Evolutionary conservation across 2,797 vertebrate species (phyloP), one percentile per base, ranked within the genome.

Genomic region (Aldrovandia affinis): DNA sequence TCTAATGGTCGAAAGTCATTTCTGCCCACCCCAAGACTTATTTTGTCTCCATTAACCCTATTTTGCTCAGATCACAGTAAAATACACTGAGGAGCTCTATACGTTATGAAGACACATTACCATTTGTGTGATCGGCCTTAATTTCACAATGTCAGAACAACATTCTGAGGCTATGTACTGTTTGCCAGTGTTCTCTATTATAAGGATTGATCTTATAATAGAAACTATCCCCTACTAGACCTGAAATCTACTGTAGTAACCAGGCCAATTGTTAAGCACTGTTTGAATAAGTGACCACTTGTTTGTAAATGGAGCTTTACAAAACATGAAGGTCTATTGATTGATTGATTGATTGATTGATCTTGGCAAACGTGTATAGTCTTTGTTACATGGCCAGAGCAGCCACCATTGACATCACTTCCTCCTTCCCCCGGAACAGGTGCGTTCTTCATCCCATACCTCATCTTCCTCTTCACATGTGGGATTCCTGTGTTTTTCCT

Each of bases 391-490:
- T 7, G 9, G 9, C 0, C 33, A 14, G 8, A 70, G 22, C 39
- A 2, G 39, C 39, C 1, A 39, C 9, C 39, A 18, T 42, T 75
- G 39, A 75, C 70, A 4, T 78, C 0, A 22, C 36, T 88, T 87
- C 57, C 81, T 85, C 20, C 39, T 83, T 78, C 50, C 91, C 36
- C 57, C 12, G 36, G 18, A 39, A 18, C 57, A 99, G 98, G 98
- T 89, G 98, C 98, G 59, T 99, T 99, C 93, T 98, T 99, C 90
- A 99, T 99, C 85, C 98, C 98, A 9, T 99, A 99, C 93, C 96
- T 99, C 91, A 98, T 99, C 92, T 99, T 99, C 93, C 95, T 99
- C 83, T 98, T 98, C 91, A 96, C 97, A 86, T 99, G 98, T 22
- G 98, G 98, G 78, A 98, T 99, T 86, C 98, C 98, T 0, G 94